Percentiles rank a stretch among this genome's conserved stretches.
Evolutionary conservation across 2,888 invertebrate species (phyloP).

Genomic region (Pyrrhia umbra): DNA sequence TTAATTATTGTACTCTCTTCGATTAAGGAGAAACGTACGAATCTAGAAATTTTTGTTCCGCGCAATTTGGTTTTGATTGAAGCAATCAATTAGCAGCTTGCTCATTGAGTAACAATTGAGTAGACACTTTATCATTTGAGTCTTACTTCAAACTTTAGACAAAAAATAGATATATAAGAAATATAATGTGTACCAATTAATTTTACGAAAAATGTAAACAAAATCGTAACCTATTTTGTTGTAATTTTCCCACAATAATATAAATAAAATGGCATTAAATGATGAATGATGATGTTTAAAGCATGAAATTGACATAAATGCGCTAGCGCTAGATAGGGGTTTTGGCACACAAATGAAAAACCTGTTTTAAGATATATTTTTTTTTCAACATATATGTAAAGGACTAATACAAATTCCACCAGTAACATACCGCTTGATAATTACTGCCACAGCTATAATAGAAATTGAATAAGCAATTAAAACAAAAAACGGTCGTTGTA

Average conservation of each 20-base stretch:
- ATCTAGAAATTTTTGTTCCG: conserved; percentile 15
- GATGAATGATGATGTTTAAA: too few relatives aligned
- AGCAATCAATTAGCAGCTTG: background rate
- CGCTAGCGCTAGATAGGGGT: too few relatives aligned
- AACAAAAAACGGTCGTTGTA: conserved; percentile 34
- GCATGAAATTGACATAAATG: too few relatives aligned
- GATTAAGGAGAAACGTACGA: background rate
- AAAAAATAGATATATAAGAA: too few relatives aligned
- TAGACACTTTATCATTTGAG: background rate
- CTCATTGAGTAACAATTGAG: background rate
- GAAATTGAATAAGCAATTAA: conserved; percentile 36
- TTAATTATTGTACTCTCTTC: conserved; percentile 24
- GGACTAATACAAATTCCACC: background rate
- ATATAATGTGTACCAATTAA: too few relatives aligned
- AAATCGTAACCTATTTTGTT: too few relatives aligned
- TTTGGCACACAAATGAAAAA: too few relatives aligned
- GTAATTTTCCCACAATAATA: too few relatives aligned
- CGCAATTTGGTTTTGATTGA: background rate
- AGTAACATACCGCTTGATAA: conserved; percentile 13
- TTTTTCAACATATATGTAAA: too few relatives aligned
- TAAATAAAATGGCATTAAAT: too few relatives aligned
- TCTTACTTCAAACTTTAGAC: background rate
- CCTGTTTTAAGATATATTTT: too few relatives aligned
- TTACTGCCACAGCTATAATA: conserved; percentile 17
- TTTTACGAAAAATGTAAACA: too few relatives aligned